Evolutionary conservation across 2,888 invertebrate genomes (phyloP), one percentile per base, ranked within the genome.

Genomic region (Eurytoma adleriae): DNA sequence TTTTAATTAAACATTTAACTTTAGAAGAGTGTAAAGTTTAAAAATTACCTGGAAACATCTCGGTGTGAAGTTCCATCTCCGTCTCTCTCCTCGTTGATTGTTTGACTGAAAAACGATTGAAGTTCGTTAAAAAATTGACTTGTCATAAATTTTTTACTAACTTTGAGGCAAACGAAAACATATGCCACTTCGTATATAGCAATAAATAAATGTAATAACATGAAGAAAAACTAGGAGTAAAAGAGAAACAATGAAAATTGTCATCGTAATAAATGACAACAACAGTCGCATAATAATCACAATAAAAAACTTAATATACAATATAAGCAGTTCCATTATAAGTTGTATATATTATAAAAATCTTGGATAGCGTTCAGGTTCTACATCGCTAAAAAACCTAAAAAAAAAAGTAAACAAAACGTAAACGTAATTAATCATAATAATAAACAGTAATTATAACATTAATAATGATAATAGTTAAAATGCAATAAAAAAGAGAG

Each of bases 11-110:
- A 56, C 5, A 18, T 18, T 2, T 18, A 56, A 56, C 20, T 10
- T 20, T 12, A 3, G 13, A 14, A 61, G 27, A 14, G 12, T 0
- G 14, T 24, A 2, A 40, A 0, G 0, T 13, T 30, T 62, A 24
- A 27, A 24, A 18, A 13, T 91, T 89, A 93, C 93, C 92, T 93
- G 84, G 91, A 88, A 84, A 91, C 87, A 84, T 93, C 93, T 83
- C 93, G 92, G 87, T 92, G 93, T 79, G 91, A 91, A 80, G 86
- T 85, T 78, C 91, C 88, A 87, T 93, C 93, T 83, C 90, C 92
- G 86, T 94, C 94, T 86, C 92, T 93, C 85, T 94, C 94, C 90
- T 94, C 94, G 87, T 92, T 93, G 88, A 94, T 93, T 82, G 94
- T 93, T 93, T 94, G 94, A 91, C 94, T 94, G 93, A 85, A 90